phyloP scores from a whole-genome alignment of 2,888 invertebrate genomes.

The Ditylenchus weischeri region DNA sequence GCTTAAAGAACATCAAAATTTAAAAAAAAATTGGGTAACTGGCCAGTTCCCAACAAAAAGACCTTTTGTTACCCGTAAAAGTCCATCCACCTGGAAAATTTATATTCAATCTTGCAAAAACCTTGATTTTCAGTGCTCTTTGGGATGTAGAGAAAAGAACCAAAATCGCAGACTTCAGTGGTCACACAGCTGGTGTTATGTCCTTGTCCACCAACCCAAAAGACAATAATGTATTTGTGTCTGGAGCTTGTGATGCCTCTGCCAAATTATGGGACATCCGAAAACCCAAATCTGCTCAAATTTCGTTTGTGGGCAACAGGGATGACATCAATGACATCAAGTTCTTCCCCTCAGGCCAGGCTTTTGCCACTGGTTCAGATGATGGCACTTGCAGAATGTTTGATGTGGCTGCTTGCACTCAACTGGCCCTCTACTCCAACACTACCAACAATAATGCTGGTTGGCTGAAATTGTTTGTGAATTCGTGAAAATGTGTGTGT shows the following conservation, averaged over 20 bases:
- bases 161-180: constrained; percentile 96
- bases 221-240: constrained; percentile 97
- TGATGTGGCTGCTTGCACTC: constrained; percentile 99
- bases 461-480: neutral
- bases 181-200: constrained; percentile 99
- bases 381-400: constrained; percentile 99
- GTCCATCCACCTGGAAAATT: too few relatives aligned
- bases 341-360: constrained; percentile 95
- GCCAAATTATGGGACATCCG: constrained; percentile 99
- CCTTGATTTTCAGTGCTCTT: constrained; percentile 71
- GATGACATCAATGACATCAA: constrained; percentile 93
- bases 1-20: neutral
- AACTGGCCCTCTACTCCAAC: constrained; percentile 99
- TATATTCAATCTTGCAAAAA: too few relatives aligned
- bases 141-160: constrained; percentile 99
- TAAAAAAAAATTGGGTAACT: too few relatives aligned
- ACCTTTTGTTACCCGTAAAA: too few relatives aligned
- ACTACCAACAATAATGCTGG: constrained; percentile 95
- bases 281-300: constrained; percentile 96
- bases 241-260: constrained; percentile 97
- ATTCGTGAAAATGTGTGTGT: neutral
- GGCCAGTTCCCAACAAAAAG: too few relatives aligned
- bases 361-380: constrained; percentile 98
- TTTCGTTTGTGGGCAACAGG: constrained; percentile 97
- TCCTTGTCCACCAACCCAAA: constrained; percentile 87